Evolutionary conservation across 1,140 invertebrate species (phyloP).

Genomic region (Ceratina japonica): DNA sequence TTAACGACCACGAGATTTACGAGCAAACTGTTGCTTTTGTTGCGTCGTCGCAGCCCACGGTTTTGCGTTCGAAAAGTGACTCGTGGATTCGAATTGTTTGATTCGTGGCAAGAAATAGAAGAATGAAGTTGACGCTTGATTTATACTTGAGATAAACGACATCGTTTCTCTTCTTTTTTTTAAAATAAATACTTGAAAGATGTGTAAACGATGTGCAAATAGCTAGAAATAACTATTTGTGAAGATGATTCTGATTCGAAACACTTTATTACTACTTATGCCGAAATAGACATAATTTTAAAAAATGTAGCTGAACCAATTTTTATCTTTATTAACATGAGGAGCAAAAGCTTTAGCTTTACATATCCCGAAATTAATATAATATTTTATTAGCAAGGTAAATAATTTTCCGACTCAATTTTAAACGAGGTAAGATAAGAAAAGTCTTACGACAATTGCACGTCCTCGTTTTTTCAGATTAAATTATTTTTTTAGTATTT

Average conservation of each 20-base stretch:
- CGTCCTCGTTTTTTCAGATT: neutral
- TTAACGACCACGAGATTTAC: slow-evolving; percentile 33
- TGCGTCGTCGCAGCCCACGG: neutral
- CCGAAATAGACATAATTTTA: too few relatives aligned
- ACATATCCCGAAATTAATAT: too few relatives aligned
- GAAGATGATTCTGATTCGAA: neutral
- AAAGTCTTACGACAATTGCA: too few relatives aligned
- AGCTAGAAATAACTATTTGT: too few relatives aligned
- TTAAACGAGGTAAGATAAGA: too few relatives aligned
- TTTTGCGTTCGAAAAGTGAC: neutral
- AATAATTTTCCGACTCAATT: too few relatives aligned
- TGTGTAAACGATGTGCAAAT: neutral
- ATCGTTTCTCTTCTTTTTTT: neutral
- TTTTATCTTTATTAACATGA: too few relatives aligned
- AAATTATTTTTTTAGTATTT: too few relatives aligned
- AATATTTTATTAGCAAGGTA: too few relatives aligned
- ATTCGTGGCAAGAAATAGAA: neutral
- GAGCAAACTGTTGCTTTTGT: slow-evolving; percentile 49
- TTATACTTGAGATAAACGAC: neutral
- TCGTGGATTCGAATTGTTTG: neutral
- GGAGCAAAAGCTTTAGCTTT: too few relatives aligned
- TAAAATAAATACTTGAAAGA: neutral
- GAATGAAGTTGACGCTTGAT: neutral
- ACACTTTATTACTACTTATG: too few relatives aligned
- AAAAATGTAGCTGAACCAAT: too few relatives aligned